A percentile compares a stretch with the other conserved stretches of the same genome.
These are phyloP conservation scores for Teinopalpus imperialis DNA, from an alignment of 2,888 invertebrate species.

Conservation along the genomic window DNA sequence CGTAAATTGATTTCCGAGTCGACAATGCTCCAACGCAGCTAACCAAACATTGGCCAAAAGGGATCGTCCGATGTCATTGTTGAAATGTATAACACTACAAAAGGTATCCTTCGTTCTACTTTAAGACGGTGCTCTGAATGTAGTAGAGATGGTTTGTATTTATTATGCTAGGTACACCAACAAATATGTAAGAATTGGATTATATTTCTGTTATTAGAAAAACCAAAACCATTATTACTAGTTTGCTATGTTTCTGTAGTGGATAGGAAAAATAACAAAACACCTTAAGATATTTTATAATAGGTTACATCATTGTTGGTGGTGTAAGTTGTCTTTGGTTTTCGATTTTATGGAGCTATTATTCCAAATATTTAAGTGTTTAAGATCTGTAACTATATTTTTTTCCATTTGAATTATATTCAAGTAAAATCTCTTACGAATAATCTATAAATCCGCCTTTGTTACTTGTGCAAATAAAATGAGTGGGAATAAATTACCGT, in stretches of 20 bases:
- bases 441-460: no score
- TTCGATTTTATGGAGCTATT: no score
- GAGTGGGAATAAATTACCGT: no score
- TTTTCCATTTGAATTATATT: no score
- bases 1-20: conserved; percentile 74
- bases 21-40: conserved; percentile 81
- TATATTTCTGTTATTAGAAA: conserved; percentile 39
- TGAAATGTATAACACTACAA: conserved; percentile 43
- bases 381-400: no score
- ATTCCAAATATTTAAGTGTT: no score
- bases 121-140: conserved; percentile 37
- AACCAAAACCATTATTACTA: conserved; percentile 22
- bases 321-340: no score
- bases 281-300: no score
- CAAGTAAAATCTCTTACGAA: no score
- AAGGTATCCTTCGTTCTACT: conserved; percentile 48
- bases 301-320: no score
- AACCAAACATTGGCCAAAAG: conserved; percentile 86
- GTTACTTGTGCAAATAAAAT: no score
- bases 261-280: conserved; percentile 22
- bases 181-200: conserved; percentile 51
- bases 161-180: conserved; percentile 57
- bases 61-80: conserved; percentile 74
- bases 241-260: conserved; percentile 20
- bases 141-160: conserved; percentile 57